Evolutionary conservation across 2,797 vertebrate species (phyloP), one percentile per base, ranked within the genome.

Genomic region (Poeciliopsis infans): DNA sequence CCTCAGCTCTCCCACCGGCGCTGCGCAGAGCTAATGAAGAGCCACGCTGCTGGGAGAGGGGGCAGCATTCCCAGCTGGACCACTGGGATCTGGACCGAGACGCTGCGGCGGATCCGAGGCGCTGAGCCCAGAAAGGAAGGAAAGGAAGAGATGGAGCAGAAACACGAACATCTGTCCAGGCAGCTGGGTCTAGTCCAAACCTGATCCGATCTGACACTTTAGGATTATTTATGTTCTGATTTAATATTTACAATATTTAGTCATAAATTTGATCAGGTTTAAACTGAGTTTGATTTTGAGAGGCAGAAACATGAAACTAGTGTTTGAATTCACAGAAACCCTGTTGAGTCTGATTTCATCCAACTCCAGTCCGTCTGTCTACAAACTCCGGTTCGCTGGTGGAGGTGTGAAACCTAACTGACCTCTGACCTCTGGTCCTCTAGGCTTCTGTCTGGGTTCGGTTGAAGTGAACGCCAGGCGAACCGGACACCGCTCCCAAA

Each of bases 11-110:
- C 90, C 88, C 88, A 87, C 75, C 6, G 33, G 57, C 28, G 39
- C 79, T 76, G 79, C 79, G 11, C 25, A 45, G 79, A 81, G 77
- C 85, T 83, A 78, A 89, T 83, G 89, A 82, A 85, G 79, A 79
- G 0, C n/a, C 79, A 8, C 78, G 4, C 73, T 39, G 81, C 79
- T 11, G 77, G 70, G 78, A 72, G 70, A 16, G 45, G 64, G 23
- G 76, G 81, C 3, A 3, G 2, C 20, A 72, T 2, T 59, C 84
- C 85, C 82, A 88, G 85, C 82, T 83, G 85, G 23, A 68, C 75
- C 10, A 23, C 39, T 72, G 11, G 53, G 72, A 23, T 61, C 47
- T 18, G 12, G 76, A 72, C 0, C 36, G 66, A 66, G 74, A 5
- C 75, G 12, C 45, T 13, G 45, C 12, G 13, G 5, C 0, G 25